phyloP scores from a whole-genome alignment of 1,140 invertebrate species.

The Drosophila sucinea region DNA sequence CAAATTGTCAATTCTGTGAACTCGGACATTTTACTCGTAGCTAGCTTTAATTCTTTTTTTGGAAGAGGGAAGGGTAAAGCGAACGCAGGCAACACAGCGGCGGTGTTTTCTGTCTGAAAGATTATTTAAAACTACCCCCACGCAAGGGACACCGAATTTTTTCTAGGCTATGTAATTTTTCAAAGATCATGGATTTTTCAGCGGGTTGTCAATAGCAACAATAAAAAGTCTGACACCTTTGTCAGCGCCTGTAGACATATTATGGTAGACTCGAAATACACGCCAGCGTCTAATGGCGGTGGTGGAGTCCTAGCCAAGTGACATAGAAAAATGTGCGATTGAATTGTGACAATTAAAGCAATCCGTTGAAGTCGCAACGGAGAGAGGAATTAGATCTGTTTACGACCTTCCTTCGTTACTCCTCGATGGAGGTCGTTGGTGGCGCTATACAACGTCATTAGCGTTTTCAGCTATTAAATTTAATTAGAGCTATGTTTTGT shows the following conservation, averaged over 20 bases:
- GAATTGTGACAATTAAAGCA: conserved; percentile 79
- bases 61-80: too few species aligned
- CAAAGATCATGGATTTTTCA: conserved; percentile 76
- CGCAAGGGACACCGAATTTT: neutral
- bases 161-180: conserved; percentile 20
- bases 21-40: too few species aligned
- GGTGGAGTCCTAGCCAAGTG: conserved; percentile 54
- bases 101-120: neutral
- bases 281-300: conserved; percentile 48
- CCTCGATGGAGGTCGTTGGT: conserved; percentile 44
- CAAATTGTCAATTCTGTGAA: too few species aligned
- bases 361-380: conserved; percentile 46
- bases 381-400: conserved; percentile 76
- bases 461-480: conserved; percentile 75
- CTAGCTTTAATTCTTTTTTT: too few species aligned
- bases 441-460: conserved; percentile 64
- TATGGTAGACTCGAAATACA: conserved; percentile 19
- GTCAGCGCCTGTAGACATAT: conserved; percentile 42
- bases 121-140: neutral
- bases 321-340: conserved; percentile 50
- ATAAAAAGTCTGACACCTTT: conserved; percentile 80
- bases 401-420: conserved; percentile 45
- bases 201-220: conserved; percentile 63
- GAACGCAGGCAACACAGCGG: neutral
- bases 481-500: conserved; percentile 77